These are phyloP conservation scores for Macrotus californicus DNA, from an alignment of 2,113 vertebrate species.

Conservation along the genomic window DNA sequence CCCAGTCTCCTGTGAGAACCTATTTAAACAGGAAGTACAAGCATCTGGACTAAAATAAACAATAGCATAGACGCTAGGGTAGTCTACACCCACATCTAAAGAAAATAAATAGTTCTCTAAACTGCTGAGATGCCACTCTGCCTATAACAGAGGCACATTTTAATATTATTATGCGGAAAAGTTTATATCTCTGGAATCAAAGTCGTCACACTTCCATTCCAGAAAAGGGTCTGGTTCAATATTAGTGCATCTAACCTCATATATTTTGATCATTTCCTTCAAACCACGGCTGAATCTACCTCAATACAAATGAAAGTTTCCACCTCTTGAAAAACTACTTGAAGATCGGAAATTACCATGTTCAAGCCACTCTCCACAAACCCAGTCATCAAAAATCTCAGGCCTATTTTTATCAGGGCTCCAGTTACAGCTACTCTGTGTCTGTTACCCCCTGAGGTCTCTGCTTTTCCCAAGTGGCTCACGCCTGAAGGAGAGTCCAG, in stretches of 20 bases:
- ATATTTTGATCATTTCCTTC: not conserved
- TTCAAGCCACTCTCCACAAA: not conserved
- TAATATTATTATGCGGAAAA: not conserved
- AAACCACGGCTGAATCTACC: not conserved
- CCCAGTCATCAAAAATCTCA: not conserved
- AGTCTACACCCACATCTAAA: not conserved
- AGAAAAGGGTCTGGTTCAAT: not conserved
- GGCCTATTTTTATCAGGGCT: not conserved
- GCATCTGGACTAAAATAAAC: constrained; percentile 32
- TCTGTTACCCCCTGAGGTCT: not conserved
- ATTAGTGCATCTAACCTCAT: not conserved
- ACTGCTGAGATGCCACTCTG: not conserved
- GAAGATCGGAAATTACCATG: not conserved
- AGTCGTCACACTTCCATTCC: not conserved
- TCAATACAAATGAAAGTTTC: not conserved
- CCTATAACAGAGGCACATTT: not conserved
- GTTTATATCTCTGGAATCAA: not conserved
- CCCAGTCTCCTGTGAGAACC: not conserved
- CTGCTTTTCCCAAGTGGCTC: not conserved
- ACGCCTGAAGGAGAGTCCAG: not conserved
- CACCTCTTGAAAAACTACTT: not conserved
- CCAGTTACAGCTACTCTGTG: not conserved
- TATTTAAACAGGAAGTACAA: constrained; percentile 19
- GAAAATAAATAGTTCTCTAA: constrained; percentile 9
- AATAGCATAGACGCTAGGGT: not conserved